Base-by-base conservation (phyloP, 2,888 invertebrate genomes). In the Pimpla rufipes region DNA sequence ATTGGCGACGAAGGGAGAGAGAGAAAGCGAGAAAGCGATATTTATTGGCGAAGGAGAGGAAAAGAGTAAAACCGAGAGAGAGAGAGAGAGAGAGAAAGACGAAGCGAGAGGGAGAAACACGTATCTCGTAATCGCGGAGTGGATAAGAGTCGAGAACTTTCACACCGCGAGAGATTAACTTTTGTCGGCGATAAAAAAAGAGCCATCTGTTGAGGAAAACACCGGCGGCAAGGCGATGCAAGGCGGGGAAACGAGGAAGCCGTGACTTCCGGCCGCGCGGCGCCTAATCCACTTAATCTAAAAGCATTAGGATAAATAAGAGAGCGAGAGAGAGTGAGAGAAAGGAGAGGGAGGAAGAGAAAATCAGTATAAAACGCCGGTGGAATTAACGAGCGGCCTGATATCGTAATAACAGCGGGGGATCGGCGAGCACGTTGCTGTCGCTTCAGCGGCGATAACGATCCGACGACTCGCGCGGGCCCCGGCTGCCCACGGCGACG, bases 381-480 rank as follows among this genome's bases (percentile, higher is more conserved):
- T 21, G 16, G 35, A 62, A 78, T 78, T 45, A 55, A 68, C 37
- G 78, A 62, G 45, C 29, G 13, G 45, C 66, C 8, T 55, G 57
- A 67, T 74, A 59, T 59, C 21, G 73, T 59, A 67, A 67, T 73
- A 62, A 50, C 21, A 42, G 11, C 68, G 7, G 52, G 29, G 66
- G 40, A n/a, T 40, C 18, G 35, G 29, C 37, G 71, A 74, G 47
- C 66, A 79, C 71, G 71, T 67, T 77, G 78, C 66, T 73, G 74
- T 66, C 66, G 78, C 66, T 83, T 62, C 59, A 52, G 59, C 66
- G 80, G 59, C 66, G 80, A 80, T 80, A 81, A 83, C 74, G 79
- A 81, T 81, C 81, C 67, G 73, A 79, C 81, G 62, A 85, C 76
- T 83, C 66, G 62, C 47, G n/a, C 64, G 55, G 74, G 29, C 70